Base-by-base conservation (phyloP, 2,888 invertebrate species). In the Mesochorus sp. region DNA sequence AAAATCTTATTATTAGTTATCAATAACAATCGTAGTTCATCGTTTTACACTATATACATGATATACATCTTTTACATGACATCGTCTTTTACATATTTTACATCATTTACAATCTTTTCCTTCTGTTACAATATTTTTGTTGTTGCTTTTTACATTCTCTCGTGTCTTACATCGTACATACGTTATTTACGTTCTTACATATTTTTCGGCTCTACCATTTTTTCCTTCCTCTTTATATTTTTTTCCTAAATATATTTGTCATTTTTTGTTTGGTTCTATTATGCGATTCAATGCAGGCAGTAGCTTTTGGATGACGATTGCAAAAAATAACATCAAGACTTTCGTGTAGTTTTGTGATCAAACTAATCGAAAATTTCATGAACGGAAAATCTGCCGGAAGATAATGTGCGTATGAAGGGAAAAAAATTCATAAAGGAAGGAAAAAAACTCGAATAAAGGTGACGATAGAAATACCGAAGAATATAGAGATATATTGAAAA, bases 21-120 rank as follows among this genome's bases (percentile, higher is more conserved):
- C 26, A n/a, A 53, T 51, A 66, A 66, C 66, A 66, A 66, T 51
- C 26, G 66, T 53, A 66, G 39, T 53, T 39, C 53, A 26, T 53
- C 66, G 53, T 37, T 66, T 66, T 51, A 64, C 64, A 51, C 12
- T 66, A 53, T 66, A 53, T 66, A 66, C 66, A 66, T 53, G 2
- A 42, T 66, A 53, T 66, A 66, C 39, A 28, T 62, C 31, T 2
- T 44, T 14, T 3, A n/a, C n/a, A n/a, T n/a, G n/a, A n/a, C n/a
- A n/a, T n/a, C 3, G 24, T 19, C 3, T 12, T 14, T 47, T 62
- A 31, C 62, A 47, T 49, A 26, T 51, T 39, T 26, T 66, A 66
- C 66, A 66, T 53, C 51, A 53, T 66, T 53, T 39, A 66, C 66
- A 66, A 19, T 26, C 21, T 37, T 8, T 28, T 24, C 10, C 17